phyloP scores from a whole-genome alignment of 92 coral and sea anemone species.

The Epizoanthus fatuus region DNA sequence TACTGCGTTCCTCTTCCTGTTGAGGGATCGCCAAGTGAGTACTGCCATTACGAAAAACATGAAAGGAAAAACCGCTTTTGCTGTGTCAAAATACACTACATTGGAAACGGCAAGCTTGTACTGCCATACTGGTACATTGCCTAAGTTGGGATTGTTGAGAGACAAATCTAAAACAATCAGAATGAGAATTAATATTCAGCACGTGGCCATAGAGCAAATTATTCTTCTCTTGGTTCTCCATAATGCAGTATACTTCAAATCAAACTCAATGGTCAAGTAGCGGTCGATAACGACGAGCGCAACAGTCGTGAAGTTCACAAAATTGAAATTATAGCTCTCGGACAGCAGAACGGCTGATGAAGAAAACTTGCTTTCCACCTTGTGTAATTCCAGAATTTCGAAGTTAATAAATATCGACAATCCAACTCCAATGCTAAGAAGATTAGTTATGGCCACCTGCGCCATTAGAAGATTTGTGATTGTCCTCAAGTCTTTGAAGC shows the following conservation, averaged over 20 bases:
- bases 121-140: slow-evolving; percentile 35
- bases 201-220: background rate
- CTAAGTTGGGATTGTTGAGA: slow-evolving; percentile 13
- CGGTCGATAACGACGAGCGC: slow-evolving; percentile 19
- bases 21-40: background rate
- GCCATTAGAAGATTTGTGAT: slow-evolving; percentile 22
- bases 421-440: slow-evolving; percentile 10
- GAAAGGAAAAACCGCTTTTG: background rate
- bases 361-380: slow-evolving; percentile 11
- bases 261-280: slow-evolving; percentile 22
- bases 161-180: background rate
- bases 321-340: slow-evolving; percentile 25
- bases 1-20: background rate
- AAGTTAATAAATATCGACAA: slow-evolving; percentile 27
- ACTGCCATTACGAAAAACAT: background rate
- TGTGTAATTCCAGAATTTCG: slow-evolving; percentile 25
- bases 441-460: slow-evolving; percentile 19
- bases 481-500: slow-evolving; percentile 23
- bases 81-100: background rate
- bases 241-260: slow-evolving; percentile 18
- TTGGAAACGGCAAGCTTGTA: slow-evolving; percentile 30
- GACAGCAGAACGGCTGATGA: background rate
- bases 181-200: background rate
- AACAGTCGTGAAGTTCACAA: background rate
- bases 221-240: slow-evolving; percentile 1